Conservation (phyloP, 2,113 vertebrate species). For the Sminthopsis crassicaudata region DNA sequence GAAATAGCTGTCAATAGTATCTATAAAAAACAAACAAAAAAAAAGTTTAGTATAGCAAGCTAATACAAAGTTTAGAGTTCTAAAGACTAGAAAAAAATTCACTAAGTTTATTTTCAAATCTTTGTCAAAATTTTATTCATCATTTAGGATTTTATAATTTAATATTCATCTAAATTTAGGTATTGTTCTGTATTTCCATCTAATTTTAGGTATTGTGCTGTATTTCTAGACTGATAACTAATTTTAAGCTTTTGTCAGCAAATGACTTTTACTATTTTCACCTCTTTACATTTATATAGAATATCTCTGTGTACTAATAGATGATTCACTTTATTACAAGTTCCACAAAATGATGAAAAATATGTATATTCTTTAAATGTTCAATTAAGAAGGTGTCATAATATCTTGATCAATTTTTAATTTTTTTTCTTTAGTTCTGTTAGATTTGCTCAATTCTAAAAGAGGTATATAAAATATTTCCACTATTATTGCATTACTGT, state of each 20-base stretch:
- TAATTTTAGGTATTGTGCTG: background rate
- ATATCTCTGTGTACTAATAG: background rate
- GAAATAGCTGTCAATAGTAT: background rate
- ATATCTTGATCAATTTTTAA: too few relatives aligned
- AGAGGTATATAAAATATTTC: too few relatives aligned
- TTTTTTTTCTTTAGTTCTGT: too few relatives aligned
- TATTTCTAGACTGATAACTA: background rate
- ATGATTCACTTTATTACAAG: background rate
- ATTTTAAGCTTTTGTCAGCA: background rate
- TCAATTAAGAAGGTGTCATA: background rate
- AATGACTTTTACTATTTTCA: background rate
- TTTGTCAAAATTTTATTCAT: background rate
- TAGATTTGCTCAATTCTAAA: too few relatives aligned
- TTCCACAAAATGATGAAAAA: background rate
- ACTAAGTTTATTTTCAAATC: background rate
- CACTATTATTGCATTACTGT: too few relatives aligned
- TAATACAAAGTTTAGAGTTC: background rate
- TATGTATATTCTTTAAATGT: background rate
- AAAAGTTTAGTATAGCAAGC: background rate
- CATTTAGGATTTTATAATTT: background rate
- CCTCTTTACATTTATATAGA: background rate
- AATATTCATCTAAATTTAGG: background rate
- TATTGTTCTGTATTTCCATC: too few relatives aligned
- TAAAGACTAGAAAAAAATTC: background rate
- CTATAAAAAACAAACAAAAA: background rate